phyloP scores from a whole-genome alignment of 1,140 invertebrate genomes.

The Polypedilum vanderplanki region DNA sequence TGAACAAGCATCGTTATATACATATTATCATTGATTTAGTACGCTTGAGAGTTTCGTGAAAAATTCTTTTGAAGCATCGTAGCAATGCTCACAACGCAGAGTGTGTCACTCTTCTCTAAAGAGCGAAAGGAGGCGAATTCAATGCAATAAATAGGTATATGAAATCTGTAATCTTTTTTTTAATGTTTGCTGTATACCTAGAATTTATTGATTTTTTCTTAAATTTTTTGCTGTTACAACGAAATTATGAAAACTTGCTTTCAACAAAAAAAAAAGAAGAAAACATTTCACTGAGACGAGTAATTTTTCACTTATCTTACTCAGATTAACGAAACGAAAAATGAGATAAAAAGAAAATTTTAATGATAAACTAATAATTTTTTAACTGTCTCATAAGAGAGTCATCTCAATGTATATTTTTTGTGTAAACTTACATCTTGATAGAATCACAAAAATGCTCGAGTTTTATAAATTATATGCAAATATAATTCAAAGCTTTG shows the following conservation, averaged over 20 bases:
- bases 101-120: too few relatives aligned
- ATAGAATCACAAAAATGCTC: not conserved
- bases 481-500: not conserved
- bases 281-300: too few relatives aligned
- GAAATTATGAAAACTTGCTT: constrained; percentile 12
- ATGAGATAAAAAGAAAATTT: too few relatives aligned
- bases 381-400: too few relatives aligned
- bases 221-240: constrained; percentile 8
- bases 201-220: constrained; percentile 26
- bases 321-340: too few relatives aligned
- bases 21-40: constrained; percentile 19
- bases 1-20: constrained; percentile 4
- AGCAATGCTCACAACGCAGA: too few relatives aligned
- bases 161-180: constrained; percentile 20
- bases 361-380: too few relatives aligned
- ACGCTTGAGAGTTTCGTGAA: not conserved
- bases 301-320: too few relatives aligned
- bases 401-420: too few relatives aligned
- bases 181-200: constrained; percentile 25
- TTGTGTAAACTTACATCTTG: not conserved
- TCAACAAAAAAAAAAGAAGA: not conserved
- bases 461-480: not conserved
- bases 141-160: not conserved
- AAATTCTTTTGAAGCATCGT: too few relatives aligned
- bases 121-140: not conserved